phyloP scores from a whole-genome alignment of 92 coral and sea anemone species.

The Meandrina meandrites region DNA sequence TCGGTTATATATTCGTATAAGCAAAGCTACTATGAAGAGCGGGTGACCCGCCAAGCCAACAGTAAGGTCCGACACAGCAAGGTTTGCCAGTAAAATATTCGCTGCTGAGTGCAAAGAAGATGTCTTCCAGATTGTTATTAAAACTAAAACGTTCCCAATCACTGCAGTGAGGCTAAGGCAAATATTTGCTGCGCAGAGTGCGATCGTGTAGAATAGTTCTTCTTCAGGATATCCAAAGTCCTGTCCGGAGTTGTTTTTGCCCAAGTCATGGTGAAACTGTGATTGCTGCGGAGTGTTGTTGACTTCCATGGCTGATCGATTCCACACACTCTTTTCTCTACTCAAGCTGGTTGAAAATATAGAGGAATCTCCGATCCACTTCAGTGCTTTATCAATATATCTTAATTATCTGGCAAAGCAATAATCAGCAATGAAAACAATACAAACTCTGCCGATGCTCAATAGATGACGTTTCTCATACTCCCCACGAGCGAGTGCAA shows the following conservation, averaged over 20 bases:
- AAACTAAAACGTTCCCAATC: not conserved
- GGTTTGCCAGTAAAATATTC: not conserved
- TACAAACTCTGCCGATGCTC: not conserved
- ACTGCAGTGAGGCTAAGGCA: not conserved
- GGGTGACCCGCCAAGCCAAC: not conserved
- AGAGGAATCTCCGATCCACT: too few relatives aligned
- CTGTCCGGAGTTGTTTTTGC: not conserved
- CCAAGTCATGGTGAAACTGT: not conserved
- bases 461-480: not conserved
- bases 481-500: not conserved
- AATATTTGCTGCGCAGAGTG: not conserved
- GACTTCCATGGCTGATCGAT: not conserved
- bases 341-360: too few relatives aligned
- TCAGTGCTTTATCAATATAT: not conserved
- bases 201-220: not conserved
- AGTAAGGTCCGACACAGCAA: slow-evolving; percentile 12
- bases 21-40: not conserved
- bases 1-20: not conserved
- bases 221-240: not conserved
- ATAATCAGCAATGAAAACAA: not conserved
- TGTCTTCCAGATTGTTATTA: slow-evolving; percentile 13
- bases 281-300: not conserved
- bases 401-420: not conserved
- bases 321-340: too few relatives aligned
- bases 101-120: not conserved